Conservation (phyloP, 2,888 invertebrate species). For the Microlaimidae sp. region DNA sequence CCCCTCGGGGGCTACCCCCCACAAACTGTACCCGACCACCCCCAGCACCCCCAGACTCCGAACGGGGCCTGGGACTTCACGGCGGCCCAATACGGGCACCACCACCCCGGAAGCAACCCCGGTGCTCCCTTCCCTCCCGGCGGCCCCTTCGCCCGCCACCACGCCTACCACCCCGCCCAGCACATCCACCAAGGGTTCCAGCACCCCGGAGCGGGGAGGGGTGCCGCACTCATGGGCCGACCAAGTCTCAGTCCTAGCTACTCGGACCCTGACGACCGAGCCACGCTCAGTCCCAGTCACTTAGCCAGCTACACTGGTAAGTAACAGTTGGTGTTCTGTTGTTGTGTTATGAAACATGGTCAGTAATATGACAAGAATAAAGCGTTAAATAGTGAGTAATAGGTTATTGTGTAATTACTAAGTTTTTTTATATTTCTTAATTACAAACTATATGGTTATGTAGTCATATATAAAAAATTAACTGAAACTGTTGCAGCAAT, state of each 20-base stretch:
- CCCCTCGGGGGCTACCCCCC: too few species aligned
- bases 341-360: too few species aligned
- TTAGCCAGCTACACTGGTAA: neutral
- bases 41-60: too few species aligned
- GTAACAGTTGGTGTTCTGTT: neutral
- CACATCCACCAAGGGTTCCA: neutral
- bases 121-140: neutral
- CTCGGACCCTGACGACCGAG: conserved; percentile 20
- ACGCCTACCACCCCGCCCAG: neutral
- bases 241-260: too few species aligned
- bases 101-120: neutral
- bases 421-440: too few species aligned
- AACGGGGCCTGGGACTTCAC: neutral
- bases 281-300: conserved; percentile 32
- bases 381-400: too few species aligned
- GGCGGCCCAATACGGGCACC: neutral
- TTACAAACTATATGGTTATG: too few species aligned
- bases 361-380: too few species aligned
- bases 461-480: too few species aligned
- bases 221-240: neutral
- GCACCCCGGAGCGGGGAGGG: neutral
- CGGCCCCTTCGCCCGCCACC: neutral
- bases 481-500: too few species aligned
- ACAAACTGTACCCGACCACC: too few species aligned
- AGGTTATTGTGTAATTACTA: too few species aligned